Evolutionary conservation across 1,140 invertebrate species (phyloP), one percentile per base, ranked within the genome.

Genomic region (Pentalonia nigronervosa): DNA sequence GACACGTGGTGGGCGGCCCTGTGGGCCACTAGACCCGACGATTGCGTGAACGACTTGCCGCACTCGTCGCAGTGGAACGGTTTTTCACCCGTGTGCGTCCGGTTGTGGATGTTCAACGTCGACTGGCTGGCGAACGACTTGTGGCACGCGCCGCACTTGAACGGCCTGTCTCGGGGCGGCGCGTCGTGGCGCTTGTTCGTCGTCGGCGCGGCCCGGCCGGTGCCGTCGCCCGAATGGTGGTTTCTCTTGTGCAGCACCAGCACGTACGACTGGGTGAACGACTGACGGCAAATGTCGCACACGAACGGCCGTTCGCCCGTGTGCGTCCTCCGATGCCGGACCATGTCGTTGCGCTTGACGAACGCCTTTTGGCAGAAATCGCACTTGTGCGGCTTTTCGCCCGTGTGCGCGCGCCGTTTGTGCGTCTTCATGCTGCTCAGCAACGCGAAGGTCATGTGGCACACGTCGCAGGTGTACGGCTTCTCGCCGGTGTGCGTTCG

Each of bases 361-460:
- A 97, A 98, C 0, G 97, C 96, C 95, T 98, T 98, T 14, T 96
- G 96, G 94, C 97, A 98, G 86, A 96, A 96, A 1, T 95, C 95
- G 94, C 97, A 96, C 94, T 96, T 95, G 94, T 97, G 97, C 0
- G 97, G 97, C 86, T 96, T 94, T 94, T 97, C 96, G 7, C 96
- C 96, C 0, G 97, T 97, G 94, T 98, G 97, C 17, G 97, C 97
- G 14, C 97, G 95, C 36, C 97, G 95, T 20, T 56, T 89, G 94
- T 97, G 97, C 21, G 97, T 97, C 94, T 97, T 97, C 14, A 97
- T 94, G 94, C 97, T 97, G 94, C 97, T 97, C 93, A 97, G 95
- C 17, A 97, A 96, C 60, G 93, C 93, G 53, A 97, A 98, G 0
- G 97, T 96, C 95, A 98, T 98, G 11, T 96, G 96, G 94, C 97